A percentile compares a stretch with the other conserved stretches of the same genome.
Conservation (phyloP, 2,113 vertebrate species). For the Chitala chitala region DNA sequence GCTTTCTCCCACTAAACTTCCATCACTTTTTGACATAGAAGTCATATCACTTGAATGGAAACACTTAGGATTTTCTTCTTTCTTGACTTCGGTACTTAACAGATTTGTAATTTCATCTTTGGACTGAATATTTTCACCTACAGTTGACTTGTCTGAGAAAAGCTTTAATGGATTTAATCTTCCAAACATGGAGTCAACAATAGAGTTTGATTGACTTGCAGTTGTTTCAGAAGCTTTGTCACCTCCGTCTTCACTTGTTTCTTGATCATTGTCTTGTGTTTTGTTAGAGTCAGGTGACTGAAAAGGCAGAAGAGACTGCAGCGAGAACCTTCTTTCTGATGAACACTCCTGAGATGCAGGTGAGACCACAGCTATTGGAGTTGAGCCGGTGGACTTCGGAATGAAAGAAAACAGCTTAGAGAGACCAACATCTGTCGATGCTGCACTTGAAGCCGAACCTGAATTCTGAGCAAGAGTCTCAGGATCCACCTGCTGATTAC, state of each 20-base stretch:
- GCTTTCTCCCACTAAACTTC: constrained; percentile 35
- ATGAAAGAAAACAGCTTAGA: constrained; percentile 61
- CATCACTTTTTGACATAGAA: constrained; percentile 43
- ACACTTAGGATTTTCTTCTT: constrained; percentile 28
- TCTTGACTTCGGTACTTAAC: constrained; percentile 37
- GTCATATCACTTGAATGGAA: constrained; percentile 40
- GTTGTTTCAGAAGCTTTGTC: constrained; percentile 32
- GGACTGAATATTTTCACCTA: constrained; percentile 23
- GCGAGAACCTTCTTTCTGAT: constrained; percentile 58
- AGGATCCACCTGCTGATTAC: constrained; percentile 46
- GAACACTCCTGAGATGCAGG: constrained; percentile 49
- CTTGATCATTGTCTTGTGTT: constrained; percentile 34
- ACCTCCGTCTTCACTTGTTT: neutral
- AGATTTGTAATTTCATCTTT: constrained; percentile 33
- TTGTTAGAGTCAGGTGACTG: constrained; percentile 45
- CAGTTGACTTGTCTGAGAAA: constrained; percentile 52
- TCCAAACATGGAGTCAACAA: constrained; percentile 75
- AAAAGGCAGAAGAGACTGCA: constrained; percentile 59
- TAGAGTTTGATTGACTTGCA: constrained; percentile 52
- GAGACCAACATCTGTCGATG: constrained; percentile 57
- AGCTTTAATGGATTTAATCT: constrained; percentile 72
- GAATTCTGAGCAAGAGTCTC: constrained; percentile 21
- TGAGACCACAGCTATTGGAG: constrained; percentile 55
- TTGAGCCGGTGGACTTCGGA: constrained; percentile 51
- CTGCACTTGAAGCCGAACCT: constrained; percentile 29